Percentiles rank a stretch among this genome's conserved stretches.
Evolutionary conservation across 1,140 invertebrate genomes (phyloP).

Genomic region (Drosophila murphyi): DNA sequence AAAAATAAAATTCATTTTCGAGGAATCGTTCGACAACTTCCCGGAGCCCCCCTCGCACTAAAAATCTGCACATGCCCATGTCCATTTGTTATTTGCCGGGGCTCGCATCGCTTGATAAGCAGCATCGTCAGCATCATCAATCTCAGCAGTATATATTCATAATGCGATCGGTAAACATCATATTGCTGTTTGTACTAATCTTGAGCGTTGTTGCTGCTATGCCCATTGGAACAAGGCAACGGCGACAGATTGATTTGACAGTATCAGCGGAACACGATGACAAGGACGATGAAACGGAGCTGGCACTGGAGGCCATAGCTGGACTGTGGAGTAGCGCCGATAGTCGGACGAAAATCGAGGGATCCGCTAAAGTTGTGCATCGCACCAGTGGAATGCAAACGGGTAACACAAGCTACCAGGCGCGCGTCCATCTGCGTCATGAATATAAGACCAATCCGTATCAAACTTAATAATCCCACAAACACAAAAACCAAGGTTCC

Average conservation of each 20-base stretch:
- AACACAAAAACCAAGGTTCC: constrained; percentile 48
- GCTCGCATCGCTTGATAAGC: constrained; percentile 9
- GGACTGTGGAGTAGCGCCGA: constrained; percentile 79
- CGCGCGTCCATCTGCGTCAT: constrained; percentile 77
- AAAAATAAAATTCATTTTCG: too few relatives aligned
- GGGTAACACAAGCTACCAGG: constrained; percentile 79
- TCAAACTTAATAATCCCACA: constrained; percentile 43
- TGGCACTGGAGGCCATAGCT: constrained; percentile 79
- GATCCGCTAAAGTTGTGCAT: constrained; percentile 73
- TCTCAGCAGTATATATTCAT: constrained; percentile 46
- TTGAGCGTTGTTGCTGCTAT: constrained; percentile 25
- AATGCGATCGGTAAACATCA: constrained; percentile 61
- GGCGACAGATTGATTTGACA: constrained; percentile 78
- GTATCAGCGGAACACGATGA: constrained; percentile 79
- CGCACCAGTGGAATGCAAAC: constrained; percentile 54
- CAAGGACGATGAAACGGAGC: constrained; percentile 74
- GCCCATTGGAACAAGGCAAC: constrained; percentile 20
- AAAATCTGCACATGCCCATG: neutral
- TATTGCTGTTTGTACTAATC: constrained; percentile 38
- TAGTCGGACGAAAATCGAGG: constrained; percentile 75
- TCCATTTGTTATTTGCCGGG: neutral
- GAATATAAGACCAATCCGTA: constrained; percentile 75
- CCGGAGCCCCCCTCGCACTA: too few relatives aligned
- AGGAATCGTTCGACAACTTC: too few relatives aligned
- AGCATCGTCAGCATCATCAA: neutral